Base-by-base conservation (phyloP, 2,888 invertebrate genomes). In the Drosophila borealis region DNA sequence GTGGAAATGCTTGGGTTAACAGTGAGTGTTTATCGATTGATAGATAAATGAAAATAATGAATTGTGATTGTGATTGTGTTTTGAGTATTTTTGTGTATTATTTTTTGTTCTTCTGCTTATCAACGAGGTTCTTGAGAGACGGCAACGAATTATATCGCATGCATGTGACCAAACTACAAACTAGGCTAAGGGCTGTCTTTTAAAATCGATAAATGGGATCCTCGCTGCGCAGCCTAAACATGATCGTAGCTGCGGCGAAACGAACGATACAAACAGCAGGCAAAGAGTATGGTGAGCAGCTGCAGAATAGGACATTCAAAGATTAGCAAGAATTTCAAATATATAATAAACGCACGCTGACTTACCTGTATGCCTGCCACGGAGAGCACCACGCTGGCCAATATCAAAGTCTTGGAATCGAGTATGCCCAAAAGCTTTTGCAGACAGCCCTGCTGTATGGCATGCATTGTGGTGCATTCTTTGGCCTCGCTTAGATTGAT, bases 191-290 rank as follows among this genome's bases (percentile, higher is more conserved):
- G 46, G 37, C n/a, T 17, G 51, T 41, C 36, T 21, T 71, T 77
- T 72, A 90, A 56, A 90, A 81, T 64, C 90, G 88, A 70, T 81
- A 78, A 39, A 88, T 77, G 51, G 90, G 90, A 84, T 90, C 85
- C 44, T 81, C 74, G 71, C 90, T 90, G 45, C 89, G 90, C 54
- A 82, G 57, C 78, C 94, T 95, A 96, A 89, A 96, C 96, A 50
- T 96, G 96, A 93, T 98, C 97, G 93, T 98, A 98, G 92, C 97
- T 97, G 92, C 96, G 96, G 91, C 97, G 96, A 91, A 99, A 97
- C 82, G 97, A 97, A 90, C 97, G 95, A 79, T 97, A 98, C 92
- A 99, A 94, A 92, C 97, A 97, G 94, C 98, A 98, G 34, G 98
- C 97, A 92, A 98, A 98, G 74, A 97, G 93, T 60, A 98, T 96